A percentile compares a stretch with the other conserved stretches of the same genome.
Conservation (phyloP, 2,113 vertebrate species). For the Mesembrinibis cayennensis region DNA sequence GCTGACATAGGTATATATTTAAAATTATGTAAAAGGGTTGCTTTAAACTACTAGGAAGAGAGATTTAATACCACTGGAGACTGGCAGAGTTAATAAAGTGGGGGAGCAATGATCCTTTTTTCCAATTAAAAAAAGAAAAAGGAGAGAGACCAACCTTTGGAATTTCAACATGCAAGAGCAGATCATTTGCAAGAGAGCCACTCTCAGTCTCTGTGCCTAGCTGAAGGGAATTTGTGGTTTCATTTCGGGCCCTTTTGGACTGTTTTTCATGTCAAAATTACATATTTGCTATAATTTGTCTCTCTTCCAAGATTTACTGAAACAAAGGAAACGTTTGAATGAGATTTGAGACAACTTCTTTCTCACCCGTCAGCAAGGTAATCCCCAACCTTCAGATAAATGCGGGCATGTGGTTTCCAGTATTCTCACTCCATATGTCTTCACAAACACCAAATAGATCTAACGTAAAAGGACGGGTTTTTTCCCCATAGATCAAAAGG, state of each 20-base stretch:
- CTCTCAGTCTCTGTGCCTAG: not conserved
- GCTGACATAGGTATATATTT: not conserved
- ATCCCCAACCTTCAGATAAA: slow-evolving; percentile 60
- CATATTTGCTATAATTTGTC: slow-evolving; percentile 45
- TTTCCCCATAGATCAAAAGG: not conserved
- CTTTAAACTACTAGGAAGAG: not conserved
- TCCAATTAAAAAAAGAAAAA: not conserved
- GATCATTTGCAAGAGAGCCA: not conserved
- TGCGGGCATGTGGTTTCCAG: slow-evolving; percentile 24
- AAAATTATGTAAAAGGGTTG: not conserved
- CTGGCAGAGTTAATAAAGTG: not conserved
- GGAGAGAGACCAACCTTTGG: not conserved
- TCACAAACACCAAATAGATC: slow-evolving; percentile 61
- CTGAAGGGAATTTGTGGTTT: slow-evolving; percentile 37
- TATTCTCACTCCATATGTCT: slow-evolving; percentile 53
- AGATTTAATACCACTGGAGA: not conserved
- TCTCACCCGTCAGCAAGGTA: slow-evolving; percentile 43
- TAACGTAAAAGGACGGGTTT: not conserved
- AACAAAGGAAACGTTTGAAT: slow-evolving; percentile 63
- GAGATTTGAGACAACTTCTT: slow-evolving; percentile 54
- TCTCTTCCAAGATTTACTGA: slow-evolving; percentile 47
- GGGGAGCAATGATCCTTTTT: not conserved
- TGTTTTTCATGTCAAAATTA: slow-evolving; percentile 54
- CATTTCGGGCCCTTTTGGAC: not conserved
- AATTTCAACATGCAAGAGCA: not conserved